These are phyloP conservation scores for Trichoplusia ni DNA, from an alignment of 1,140 invertebrate species.

Conservation along the genomic window DNA sequence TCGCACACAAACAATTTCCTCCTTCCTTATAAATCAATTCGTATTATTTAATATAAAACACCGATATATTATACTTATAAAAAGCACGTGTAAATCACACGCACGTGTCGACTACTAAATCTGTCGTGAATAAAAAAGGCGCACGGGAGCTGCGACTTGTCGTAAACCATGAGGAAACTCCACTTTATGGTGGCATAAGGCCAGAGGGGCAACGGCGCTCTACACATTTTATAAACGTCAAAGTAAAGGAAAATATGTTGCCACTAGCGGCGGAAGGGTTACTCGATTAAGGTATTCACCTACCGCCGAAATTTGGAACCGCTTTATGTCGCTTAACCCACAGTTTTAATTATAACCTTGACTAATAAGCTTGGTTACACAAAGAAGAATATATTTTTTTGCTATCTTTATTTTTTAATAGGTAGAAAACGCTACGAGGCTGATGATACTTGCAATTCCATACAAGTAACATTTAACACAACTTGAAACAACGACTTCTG, in stretches of 20 bases:
- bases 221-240: slow-evolving; percentile 72
- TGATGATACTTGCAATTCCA: no score
- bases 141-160: slow-evolving; percentile 39
- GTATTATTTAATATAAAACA: slow-evolving; percentile 31
- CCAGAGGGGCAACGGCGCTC: slow-evolving; percentile 43
- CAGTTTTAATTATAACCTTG: no score
- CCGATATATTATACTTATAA: slow-evolving; percentile 29
- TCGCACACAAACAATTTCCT: background rate
- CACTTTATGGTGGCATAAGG: slow-evolving; percentile 52
- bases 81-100: slow-evolving; percentile 35
- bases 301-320: background rate
- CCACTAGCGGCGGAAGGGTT: slow-evolving; percentile 5
- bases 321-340: no score
- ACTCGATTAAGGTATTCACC: background rate
- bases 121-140: slow-evolving; percentile 47
- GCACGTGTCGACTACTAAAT: slow-evolving; percentile 49
- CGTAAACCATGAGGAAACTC: slow-evolving; percentile 50
- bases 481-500: no score
- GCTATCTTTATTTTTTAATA: no score
- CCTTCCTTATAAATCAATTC: slow-evolving; percentile 21
- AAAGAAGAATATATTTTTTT: no score
- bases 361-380: no score
- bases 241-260: slow-evolving; percentile 32
- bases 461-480: no score
- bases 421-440: no score